Evolutionary conservation across 2,797 vertebrate genomes (phyloP).

Genomic region (Gymnoscopelus braueri): DNA sequence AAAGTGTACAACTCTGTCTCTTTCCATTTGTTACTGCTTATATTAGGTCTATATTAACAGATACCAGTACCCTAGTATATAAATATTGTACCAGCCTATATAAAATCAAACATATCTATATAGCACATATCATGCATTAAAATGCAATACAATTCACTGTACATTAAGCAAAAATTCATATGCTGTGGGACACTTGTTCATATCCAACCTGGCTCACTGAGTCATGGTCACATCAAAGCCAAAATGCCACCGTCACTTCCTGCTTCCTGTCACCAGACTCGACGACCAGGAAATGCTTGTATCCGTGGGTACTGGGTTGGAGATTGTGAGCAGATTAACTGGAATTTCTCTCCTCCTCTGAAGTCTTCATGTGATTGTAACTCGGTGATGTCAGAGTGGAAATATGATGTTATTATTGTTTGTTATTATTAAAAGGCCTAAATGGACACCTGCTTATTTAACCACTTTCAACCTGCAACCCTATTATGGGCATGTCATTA

Average conservation of each 20-base stretch:
- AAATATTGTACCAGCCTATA: neutral
- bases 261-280: slow-evolving; percentile 51
- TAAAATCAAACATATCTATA: too few species aligned
- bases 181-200: too few species aligned
- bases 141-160: too few species aligned
- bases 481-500: too few species aligned
- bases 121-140: too few species aligned
- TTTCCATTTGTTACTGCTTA: slow-evolving; percentile 21
- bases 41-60: slow-evolving; percentile 2
- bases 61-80: slow-evolving; percentile 2
- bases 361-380: slow-evolving; percentile 50
- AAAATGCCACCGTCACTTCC: slow-evolving; percentile 50
- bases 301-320: slow-evolving; percentile 56
- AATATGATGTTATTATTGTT: too few species aligned
- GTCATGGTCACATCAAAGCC: slow-evolving; percentile 35
- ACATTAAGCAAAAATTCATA: too few species aligned
- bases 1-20: slow-evolving; percentile 2
- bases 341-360: slow-evolving; percentile 59
- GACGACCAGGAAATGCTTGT: slow-evolving; percentile 57
- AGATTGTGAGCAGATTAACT: slow-evolving; percentile 59
- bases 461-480: too few species aligned
- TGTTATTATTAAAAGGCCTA: too few species aligned
- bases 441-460: too few species aligned
- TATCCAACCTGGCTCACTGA: neutral
- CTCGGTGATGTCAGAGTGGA: slow-evolving; percentile 27